Conservation (phyloP, 2,797 vertebrate species). For the Pelodytes ibericus region DNA sequence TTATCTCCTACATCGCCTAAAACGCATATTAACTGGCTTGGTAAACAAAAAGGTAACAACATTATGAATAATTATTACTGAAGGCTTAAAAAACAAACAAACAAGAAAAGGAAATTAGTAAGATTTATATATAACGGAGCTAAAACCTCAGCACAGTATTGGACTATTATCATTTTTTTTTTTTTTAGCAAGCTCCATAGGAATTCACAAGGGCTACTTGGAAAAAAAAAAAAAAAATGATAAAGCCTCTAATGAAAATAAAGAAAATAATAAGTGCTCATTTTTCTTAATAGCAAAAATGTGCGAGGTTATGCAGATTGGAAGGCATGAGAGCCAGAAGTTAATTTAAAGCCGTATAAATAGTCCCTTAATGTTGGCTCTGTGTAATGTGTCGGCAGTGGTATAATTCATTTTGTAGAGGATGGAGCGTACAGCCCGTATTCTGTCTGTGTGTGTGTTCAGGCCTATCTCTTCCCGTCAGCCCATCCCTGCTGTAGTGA, state of each 20-base stretch:
- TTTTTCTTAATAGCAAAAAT: conserved; percentile 10
- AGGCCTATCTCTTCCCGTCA: conserved; percentile 1
- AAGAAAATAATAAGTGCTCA: conserved; percentile 1
- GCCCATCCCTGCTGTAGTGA: background rate
- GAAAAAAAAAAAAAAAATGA: background rate
- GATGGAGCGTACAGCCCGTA: background rate
- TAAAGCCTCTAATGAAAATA: background rate
- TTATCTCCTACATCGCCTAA: too few species aligned
- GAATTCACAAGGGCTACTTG: too few species aligned
- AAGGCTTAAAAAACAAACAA: too few species aligned
- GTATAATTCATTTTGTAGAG: background rate
- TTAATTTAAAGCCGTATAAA: background rate
- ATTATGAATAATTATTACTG: too few species aligned
- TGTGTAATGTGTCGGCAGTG: background rate
- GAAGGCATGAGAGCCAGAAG: background rate
- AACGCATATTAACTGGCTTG: too few species aligned
- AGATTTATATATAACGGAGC: too few species aligned
- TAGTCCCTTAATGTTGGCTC: background rate
- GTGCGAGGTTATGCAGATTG: conserved; percentile 21
- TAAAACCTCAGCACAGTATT: too few species aligned
- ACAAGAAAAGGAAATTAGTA: too few species aligned
- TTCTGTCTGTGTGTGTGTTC: background rate
- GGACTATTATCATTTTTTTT: too few species aligned
- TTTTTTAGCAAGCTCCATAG: too few species aligned
- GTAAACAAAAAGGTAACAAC: too few species aligned